Conservation (phyloP, 23 tunicate species). For the Styela plicata region DNA sequence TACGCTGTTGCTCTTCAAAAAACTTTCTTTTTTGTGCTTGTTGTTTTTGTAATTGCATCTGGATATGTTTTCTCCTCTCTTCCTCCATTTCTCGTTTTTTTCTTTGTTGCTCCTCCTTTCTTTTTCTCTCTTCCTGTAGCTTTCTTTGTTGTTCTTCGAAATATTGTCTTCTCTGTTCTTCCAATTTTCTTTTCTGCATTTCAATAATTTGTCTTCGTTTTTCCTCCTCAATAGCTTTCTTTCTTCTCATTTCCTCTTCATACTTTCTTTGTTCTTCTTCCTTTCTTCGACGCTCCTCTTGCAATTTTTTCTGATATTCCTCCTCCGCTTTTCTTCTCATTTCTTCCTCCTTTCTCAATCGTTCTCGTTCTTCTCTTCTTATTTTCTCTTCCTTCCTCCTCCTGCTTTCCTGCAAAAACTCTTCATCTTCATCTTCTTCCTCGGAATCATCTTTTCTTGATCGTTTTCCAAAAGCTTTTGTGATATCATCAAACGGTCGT, state of each 20-base stretch:
- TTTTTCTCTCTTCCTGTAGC: conserved; percentile 15
- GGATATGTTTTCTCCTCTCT: background rate
- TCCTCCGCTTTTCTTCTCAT: conserved; percentile 4
- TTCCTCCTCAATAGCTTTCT: background rate
- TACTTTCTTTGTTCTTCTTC: background rate
- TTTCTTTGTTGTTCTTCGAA: conserved; percentile 27
- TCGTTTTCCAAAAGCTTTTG: conserved; percentile 16
- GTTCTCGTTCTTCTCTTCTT: conserved; percentile 27
- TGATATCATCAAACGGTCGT: conserved; percentile 53
- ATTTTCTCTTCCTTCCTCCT: conserved; percentile 35
- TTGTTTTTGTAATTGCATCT: background rate
- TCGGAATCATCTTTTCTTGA: background rate
- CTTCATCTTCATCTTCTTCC: conserved; percentile 32
- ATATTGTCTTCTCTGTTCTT: conserved; percentile 12
- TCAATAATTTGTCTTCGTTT: conserved; percentile 2
- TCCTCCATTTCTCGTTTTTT: background rate
- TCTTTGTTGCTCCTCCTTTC: conserved; percentile 4
- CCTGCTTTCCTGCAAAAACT: conserved; percentile 23
- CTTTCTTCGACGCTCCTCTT: conserved; percentile 12
- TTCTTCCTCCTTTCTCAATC: conserved; percentile 17
- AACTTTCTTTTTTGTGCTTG: background rate
- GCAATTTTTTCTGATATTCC: conserved; percentile 25
- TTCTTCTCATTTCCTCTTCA: conserved; percentile 1
- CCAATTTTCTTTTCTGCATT: conserved; percentile 20
- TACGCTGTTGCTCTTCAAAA: background rate